Evolutionary conservation across 2,888 invertebrate species (phyloP), one percentile per base, ranked within the genome.

Genomic region (Campoplex nolae): DNA sequence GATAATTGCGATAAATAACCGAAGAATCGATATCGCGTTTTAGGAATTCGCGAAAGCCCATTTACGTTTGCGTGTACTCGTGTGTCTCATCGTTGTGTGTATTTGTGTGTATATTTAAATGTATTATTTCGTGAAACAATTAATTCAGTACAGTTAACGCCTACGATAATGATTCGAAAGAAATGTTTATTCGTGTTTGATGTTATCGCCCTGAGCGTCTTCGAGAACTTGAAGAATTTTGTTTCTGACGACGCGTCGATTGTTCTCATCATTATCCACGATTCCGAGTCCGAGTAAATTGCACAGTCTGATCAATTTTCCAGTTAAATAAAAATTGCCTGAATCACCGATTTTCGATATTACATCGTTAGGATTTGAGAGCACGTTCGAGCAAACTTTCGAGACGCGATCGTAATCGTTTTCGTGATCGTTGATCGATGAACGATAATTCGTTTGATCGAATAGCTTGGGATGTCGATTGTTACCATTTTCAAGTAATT

Each of bases 261-360:
- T 74, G 11, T 80, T 16, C 32, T 86, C 56, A 56, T 87, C 78
- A 68, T 89, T 90, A 3, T 77, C 80, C 6, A 73, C 84, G 23
- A 80, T 58, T 13, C 73, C 56, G 42, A 89, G 68, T 68, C 83
- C 87, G 2, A 91, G 51, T 2, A 87, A 67, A 81, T 90, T 89
- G 87, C 93, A 93, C 28, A 92, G 76, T 73, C 90, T 89, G 0
- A 89, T 38, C 13, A 93, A 71, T 74, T 89, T 90, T 3, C 88
- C 76, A 28, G 11, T 89, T 85, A 76, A 89, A 90, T 6, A 90
- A 78, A 35, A 35, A n/a, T 51, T 56, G 51, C 28, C 65, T 13
- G 81, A 38, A 35, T 58, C 70, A 13, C 23, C 84, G 90, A 7
- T 88, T 38, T 7, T 87, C 7, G 65, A 86, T 71, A 85, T 86